Evolutionary conservation across 64 coral and sea anemone species (phyloP).

Genomic region (Acropora yongei): DNA sequence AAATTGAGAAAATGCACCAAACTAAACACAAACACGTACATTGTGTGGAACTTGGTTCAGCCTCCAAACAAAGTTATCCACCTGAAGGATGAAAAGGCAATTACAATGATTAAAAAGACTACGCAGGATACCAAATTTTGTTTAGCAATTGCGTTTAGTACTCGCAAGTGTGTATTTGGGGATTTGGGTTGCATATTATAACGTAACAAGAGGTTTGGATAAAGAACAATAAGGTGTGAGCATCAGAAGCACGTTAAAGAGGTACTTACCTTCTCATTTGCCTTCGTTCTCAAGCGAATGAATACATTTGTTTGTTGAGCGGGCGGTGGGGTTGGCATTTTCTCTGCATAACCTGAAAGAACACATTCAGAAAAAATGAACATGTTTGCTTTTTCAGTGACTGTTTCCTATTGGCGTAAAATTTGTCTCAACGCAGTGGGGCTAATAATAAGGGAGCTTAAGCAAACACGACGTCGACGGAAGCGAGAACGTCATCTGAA

Average conservation of each 20-base stretch:
- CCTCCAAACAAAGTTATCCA: slow-evolving; percentile 45
- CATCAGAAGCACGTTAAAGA: too few species aligned
- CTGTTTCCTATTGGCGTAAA: too few species aligned
- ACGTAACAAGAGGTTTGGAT: too few species aligned
- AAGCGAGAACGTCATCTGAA: too few species aligned
- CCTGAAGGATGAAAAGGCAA: background rate
- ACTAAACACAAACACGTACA: slow-evolving; percentile 7
- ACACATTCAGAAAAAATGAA: background rate
- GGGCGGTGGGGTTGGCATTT: background rate
- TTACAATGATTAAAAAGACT: background rate
- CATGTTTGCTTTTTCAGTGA: background rate
- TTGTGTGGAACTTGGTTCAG: slow-evolving; percentile 52
- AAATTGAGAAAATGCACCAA: background rate
- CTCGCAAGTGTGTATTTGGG: background rate
- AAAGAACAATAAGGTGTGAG: too few species aligned
- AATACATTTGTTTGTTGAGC: background rate
- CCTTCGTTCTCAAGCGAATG: background rate
- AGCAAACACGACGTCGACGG: too few species aligned
- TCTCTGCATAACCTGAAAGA: background rate
- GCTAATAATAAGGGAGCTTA: too few species aligned
- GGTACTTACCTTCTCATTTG: slow-evolving; percentile 10
- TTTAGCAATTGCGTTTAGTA: background rate
- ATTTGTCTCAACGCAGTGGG: too few species aligned
- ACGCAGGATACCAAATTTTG: background rate
- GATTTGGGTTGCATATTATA: too few species aligned